Evolutionary conservation across 2,888 invertebrate species (phyloP).

Genomic region (Dysmachus trigonus): DNA sequence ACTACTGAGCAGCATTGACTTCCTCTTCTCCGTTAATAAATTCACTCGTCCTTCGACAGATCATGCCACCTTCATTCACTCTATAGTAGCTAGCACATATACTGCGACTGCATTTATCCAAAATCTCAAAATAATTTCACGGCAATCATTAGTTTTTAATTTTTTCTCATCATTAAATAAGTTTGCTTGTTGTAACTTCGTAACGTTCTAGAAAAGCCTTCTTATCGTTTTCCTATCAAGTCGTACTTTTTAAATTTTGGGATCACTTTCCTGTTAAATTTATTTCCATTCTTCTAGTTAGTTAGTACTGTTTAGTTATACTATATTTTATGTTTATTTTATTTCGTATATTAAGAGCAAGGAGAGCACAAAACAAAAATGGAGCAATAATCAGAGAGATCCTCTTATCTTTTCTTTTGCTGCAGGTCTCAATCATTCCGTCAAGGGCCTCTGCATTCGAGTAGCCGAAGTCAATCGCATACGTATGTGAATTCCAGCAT

Average conservation of each 20-base stretch:
- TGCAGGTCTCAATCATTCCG: slow-evolving; percentile 94
- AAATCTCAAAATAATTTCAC: not conserved
- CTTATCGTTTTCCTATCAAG: not conserved
- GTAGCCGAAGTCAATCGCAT: slow-evolving; percentile 68
- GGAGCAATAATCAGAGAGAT: slow-evolving; percentile 54
- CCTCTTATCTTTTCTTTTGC: slow-evolving; percentile 66
- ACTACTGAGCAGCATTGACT: not conserved
- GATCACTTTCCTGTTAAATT: not conserved
- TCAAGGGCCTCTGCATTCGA: slow-evolving; percentile 69
- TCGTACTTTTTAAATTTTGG: not conserved
- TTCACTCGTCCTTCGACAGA: not conserved
- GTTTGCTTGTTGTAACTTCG: slow-evolving; percentile 2
- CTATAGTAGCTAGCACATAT: not conserved
- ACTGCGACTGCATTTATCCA: not conserved
- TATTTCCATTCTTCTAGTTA: not conserved
- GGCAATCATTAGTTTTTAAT: not conserved
- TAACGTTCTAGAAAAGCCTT: not conserved
- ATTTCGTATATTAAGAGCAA: not conserved
- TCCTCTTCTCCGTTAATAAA: not conserved
- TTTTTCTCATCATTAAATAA: slow-evolving; percentile 3
- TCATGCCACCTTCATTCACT: not conserved
- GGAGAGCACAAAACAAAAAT: slow-evolving; percentile 3
- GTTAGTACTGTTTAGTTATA: not conserved
- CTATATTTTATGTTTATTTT: not conserved
- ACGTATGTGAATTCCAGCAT: slow-evolving; percentile 85